Percentiles rank a stretch among this genome's conserved stretches.
Evolutionary conservation across 2,113 vertebrate species (phyloP).

Genomic region (Phainopepla nitens): DNA sequence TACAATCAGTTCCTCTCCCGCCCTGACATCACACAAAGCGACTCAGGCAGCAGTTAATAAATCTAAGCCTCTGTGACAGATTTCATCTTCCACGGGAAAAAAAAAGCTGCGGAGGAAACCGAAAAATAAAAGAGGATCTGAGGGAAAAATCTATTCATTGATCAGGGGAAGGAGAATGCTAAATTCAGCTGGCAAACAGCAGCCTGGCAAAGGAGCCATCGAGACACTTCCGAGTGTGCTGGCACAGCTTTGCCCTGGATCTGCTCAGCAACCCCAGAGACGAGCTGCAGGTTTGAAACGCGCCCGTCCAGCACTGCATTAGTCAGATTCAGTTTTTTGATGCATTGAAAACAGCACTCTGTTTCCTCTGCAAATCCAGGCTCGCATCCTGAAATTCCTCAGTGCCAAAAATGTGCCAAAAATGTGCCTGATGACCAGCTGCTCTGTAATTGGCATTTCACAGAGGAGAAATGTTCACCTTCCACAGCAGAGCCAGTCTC

Average conservation of each 20-base stretch:
- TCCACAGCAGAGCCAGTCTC: fast-evolving
- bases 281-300: background rate
- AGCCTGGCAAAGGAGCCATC: background rate
- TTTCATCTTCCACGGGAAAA: constrained; percentile 8
- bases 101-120: background rate
- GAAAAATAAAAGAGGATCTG: background rate
- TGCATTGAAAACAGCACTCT: background rate
- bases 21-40: background rate
- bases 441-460: background rate
- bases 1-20: background rate
- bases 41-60: constrained; percentile 49
- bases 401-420: background rate
- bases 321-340: background rate
- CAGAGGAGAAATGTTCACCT: background rate
- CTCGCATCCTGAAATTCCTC: background rate
- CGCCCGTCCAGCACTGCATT: background rate
- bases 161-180: background rate
- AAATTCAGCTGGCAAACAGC: background rate
- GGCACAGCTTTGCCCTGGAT: background rate
- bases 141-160: background rate
- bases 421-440: background rate
- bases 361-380: background rate
- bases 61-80: constrained; percentile 33
- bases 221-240: background rate
- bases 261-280: fast-evolving